Evolutionary conservation across 2,797 vertebrate species (phyloP).

Genomic region (Neosilurus hyrtlii): DNA sequence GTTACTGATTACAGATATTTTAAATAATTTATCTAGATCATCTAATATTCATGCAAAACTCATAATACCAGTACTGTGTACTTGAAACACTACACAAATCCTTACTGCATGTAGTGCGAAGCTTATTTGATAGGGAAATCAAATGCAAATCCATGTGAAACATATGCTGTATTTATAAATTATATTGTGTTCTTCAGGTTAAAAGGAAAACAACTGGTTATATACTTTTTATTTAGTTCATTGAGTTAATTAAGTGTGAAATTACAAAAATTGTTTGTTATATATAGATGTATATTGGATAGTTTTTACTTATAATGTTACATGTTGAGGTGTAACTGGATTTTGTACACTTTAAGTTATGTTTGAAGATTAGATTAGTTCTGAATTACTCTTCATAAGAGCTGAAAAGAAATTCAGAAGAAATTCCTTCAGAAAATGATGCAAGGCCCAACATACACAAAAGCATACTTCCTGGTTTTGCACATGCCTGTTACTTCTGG

Average conservation of each 20-base stretch:
- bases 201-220: not conserved
- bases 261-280: not conserved
- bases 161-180: not conserved
- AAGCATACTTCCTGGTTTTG: not conserved
- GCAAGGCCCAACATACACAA: not conserved
- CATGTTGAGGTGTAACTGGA: not conserved
- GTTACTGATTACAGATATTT: not conserved
- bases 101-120: not conserved
- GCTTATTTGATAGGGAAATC: not conserved
- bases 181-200: not conserved
- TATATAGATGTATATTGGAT: not conserved
- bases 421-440: not conserved
- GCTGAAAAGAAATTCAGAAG: not conserved
- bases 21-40: not conserved
- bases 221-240: not conserved
- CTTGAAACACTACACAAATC: slow-evolving; percentile 1
- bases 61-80: slow-evolving; percentile 2
- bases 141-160: not conserved
- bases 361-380: not conserved
- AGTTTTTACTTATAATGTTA: not conserved
- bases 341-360: not conserved
- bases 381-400: not conserved
- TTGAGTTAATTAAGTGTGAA: not conserved
- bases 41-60: not conserved
- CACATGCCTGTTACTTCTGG: not conserved